A percentile compares a stretch with the other conserved stretches of the same genome.
Conservation (phyloP, 2,113 vertebrate species). For the Prietella phreatophila region DNA sequence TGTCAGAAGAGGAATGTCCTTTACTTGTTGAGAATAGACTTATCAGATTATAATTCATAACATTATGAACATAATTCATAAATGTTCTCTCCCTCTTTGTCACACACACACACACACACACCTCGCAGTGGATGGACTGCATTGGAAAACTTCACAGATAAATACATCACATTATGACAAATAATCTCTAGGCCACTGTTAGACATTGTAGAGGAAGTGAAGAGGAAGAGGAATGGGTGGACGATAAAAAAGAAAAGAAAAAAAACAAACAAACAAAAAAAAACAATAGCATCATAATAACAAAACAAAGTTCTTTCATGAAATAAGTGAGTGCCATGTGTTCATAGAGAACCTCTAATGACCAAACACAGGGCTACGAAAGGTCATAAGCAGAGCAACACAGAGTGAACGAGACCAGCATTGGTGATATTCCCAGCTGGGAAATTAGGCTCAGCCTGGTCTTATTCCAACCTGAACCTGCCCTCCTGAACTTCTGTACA, state of each 20-base stretch:
- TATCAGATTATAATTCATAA: neutral
- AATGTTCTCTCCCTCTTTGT: accelerated
- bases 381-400: neutral
- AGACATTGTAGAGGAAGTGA: neutral
- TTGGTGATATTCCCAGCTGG: constrained; percentile 18
- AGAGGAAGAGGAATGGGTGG: neutral
- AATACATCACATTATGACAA: constrained; percentile 3
- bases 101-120: constrained; percentile 11
- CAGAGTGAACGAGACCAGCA: neutral
- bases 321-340: neutral
- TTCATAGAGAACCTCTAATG: no score
- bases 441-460: neutral
- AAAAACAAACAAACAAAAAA: no score
- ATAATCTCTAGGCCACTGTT: constrained; percentile 30
- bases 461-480: neutral
- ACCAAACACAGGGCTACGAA: neutral
- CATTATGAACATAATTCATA: neutral
- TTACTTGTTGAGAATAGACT: neutral
- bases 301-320: neutral
- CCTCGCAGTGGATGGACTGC: constrained; percentile 27
- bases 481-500: neutral
- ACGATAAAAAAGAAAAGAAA: neutral
- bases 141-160: constrained; percentile 3
- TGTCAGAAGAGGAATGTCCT: neutral
- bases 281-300: neutral